A percentile compares a stretch with the other conserved stretches of the same genome.
Evolutionary conservation across 2,797 vertebrate genomes (phyloP).

Genomic region (Dendrocincla tyrannina): DNA sequence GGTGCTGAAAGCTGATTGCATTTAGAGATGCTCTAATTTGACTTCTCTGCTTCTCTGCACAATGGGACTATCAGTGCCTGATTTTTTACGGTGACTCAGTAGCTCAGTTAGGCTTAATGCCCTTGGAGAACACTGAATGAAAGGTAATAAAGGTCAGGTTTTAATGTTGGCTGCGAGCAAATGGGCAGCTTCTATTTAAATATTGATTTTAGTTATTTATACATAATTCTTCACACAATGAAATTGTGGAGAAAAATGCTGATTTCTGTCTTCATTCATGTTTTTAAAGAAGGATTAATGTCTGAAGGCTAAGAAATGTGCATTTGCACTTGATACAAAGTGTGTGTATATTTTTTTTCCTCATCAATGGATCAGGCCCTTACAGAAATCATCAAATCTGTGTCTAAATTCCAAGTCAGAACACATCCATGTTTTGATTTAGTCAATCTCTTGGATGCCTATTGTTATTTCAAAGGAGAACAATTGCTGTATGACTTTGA

Average conservation of each 20-base stretch:
- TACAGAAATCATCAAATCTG: neutral
- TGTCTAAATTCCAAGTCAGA: neutral
- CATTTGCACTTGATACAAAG: neutral
- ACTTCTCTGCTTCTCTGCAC: neutral
- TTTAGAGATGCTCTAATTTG: neutral
- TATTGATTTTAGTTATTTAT: neutral
- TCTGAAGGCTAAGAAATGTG: neutral
- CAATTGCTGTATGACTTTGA: constrained; percentile 18
- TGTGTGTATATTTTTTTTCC: neutral
- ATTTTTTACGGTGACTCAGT: neutral
- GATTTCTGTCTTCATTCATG: neutral
- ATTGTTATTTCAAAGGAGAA: neutral
- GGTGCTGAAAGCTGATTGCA: constrained; percentile 21
- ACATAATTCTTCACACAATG: neutral
- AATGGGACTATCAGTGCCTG: neutral
- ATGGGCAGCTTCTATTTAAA: neutral
- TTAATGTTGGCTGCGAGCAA: neutral
- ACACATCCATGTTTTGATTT: neutral
- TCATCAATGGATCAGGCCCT: neutral
- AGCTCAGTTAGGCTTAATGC: neutral
- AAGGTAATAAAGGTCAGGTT: neutral
- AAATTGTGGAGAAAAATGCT: neutral
- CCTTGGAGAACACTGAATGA: neutral
- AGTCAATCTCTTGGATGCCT: neutral
- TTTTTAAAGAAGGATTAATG: neutral